These are phyloP conservation scores for Enteromius fasciolatus DNA, from an alignment of 2,797 vertebrate species.

Conservation along the genomic window DNA sequence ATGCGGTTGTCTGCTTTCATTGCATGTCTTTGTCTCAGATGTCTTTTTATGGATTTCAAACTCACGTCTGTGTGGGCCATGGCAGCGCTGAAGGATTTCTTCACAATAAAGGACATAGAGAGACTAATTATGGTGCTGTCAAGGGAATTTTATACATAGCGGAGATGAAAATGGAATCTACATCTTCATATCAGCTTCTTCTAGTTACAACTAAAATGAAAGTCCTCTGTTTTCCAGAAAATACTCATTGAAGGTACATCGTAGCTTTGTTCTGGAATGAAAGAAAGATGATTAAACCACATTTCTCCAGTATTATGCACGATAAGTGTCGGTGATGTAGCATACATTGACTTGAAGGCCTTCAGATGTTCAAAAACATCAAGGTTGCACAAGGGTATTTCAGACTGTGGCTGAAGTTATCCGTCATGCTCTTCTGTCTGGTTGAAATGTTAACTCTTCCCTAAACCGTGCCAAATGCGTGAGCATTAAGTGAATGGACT, in stretches of 20 bases:
- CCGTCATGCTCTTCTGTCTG: constrained; percentile 35
- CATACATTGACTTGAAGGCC: background rate
- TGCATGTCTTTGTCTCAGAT: constrained; percentile 51
- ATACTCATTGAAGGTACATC: constrained; percentile 7
- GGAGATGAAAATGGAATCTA: constrained; percentile 55
- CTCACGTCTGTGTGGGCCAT: constrained; percentile 52
- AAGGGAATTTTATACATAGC: constrained; percentile 55
- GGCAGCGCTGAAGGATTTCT: constrained; percentile 51
- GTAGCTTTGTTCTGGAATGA: constrained; percentile 46
- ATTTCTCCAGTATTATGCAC: background rate
- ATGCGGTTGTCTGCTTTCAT: constrained; percentile 49
- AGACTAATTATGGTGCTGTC: constrained; percentile 59
- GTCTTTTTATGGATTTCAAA: constrained; percentile 60
- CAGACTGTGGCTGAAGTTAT: constrained; percentile 21
- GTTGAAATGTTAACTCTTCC: constrained; percentile 37
- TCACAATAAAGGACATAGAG: constrained; percentile 54
- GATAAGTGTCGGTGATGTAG: background rate
- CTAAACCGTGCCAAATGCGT: constrained; percentile 2
- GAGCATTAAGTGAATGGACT: background rate
- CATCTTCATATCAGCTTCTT: constrained; percentile 46
- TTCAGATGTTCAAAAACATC: constrained; percentile 25
- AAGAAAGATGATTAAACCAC: background rate
- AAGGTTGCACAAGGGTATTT: constrained; percentile 41
- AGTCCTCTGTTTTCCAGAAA: constrained; percentile 21
- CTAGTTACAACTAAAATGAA: constrained; percentile 43